phyloP scores from a whole-genome alignment of 2,797 vertebrate species.

The Paguma larvata region DNA sequence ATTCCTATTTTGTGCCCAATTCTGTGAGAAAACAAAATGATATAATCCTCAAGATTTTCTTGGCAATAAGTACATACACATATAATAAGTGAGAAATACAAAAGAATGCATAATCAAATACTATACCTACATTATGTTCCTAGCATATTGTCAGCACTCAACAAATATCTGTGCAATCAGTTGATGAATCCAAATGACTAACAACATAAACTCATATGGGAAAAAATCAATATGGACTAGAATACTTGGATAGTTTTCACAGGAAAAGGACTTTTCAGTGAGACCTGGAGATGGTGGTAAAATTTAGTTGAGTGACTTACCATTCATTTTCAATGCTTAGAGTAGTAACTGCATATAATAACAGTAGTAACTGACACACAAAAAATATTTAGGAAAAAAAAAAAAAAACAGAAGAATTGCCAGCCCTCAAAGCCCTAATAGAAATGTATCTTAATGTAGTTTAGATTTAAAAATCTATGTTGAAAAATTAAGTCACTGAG shows the following conservation, averaged over 20 bases:
- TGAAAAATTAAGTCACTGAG: constrained; percentile 4
- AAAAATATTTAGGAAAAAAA: background rate
- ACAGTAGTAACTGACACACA: too few species aligned
- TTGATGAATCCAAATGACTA: background rate
- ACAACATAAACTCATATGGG: background rate
- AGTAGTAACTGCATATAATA: background rate
- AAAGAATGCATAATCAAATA: background rate
- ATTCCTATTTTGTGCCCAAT: constrained; percentile 6
- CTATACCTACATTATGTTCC: background rate
- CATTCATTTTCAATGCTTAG: background rate
- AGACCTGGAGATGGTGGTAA: background rate
- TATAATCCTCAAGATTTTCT: background rate
- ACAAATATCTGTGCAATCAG: background rate
- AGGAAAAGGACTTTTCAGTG: background rate
- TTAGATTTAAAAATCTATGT: background rate
- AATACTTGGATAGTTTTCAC: background rate
- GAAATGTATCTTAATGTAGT: background rate
- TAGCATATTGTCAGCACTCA: background rate
- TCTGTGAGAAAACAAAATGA: constrained; percentile 46
- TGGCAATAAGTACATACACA: background rate
- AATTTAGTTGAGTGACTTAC: background rate
- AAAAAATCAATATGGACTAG: background rate
- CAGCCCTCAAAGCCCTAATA: background rate
- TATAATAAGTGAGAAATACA: background rate
- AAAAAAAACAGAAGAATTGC: background rate